Conservation (phyloP, 2,113 vertebrate genomes). For the Cololabis saira region DNA sequence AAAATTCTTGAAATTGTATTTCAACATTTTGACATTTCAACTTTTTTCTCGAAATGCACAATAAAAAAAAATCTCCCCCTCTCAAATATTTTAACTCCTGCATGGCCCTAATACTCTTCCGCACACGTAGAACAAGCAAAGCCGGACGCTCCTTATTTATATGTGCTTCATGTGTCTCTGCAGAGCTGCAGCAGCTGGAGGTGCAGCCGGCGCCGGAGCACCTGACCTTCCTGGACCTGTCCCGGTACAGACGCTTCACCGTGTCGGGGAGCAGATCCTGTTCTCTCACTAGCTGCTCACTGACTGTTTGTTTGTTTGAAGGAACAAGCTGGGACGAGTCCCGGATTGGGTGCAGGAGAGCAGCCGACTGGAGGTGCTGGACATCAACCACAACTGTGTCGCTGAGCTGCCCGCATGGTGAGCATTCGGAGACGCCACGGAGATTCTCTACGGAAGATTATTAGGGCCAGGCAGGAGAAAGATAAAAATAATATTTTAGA, state of each 20-base stretch:
- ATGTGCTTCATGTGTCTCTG: slow-evolving; percentile 27
- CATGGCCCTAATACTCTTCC: no score
- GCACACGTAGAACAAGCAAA: neutral
- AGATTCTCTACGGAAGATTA: neutral
- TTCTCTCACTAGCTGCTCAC: neutral
- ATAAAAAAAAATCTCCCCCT: no score
- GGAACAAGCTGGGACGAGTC: slow-evolving; percentile 88
- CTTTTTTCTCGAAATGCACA: no score
- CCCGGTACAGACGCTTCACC: slow-evolving; percentile 83
- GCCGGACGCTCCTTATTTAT: neutral
- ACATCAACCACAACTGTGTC: slow-evolving; percentile 91
- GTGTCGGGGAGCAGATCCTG: neutral
- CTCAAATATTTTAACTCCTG: no score
- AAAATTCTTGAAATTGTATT: no score
- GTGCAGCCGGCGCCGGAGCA: slow-evolving; percentile 90
- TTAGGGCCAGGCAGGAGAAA: no score
- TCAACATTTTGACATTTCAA: no score
- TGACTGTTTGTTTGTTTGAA: slow-evolving; percentile 62
- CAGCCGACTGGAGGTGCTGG: slow-evolving; percentile 90
- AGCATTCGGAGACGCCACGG: slow-evolving; percentile 56
- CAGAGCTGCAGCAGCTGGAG: slow-evolving; percentile 91
- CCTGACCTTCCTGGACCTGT: slow-evolving; percentile 91
- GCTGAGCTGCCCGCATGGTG: slow-evolving; percentile 89
- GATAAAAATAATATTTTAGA: no score
- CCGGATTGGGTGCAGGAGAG: slow-evolving; percentile 93